Conservation (phyloP, 2,113 vertebrate species). For the Catagonus wagneri region DNA sequence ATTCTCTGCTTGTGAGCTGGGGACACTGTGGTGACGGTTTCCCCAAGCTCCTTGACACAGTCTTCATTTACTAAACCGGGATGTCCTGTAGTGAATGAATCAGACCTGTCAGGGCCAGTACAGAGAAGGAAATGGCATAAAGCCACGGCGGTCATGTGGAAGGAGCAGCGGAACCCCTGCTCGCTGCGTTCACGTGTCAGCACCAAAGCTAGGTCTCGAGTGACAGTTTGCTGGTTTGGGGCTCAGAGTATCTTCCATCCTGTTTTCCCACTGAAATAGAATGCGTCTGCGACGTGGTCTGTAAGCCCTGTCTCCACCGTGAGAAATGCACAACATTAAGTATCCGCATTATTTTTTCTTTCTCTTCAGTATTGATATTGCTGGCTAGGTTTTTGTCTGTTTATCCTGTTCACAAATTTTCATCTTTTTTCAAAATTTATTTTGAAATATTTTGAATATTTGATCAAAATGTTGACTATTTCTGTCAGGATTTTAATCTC, state of each 20-base stretch:
- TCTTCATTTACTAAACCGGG: not conserved
- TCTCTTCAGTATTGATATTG: not conserved
- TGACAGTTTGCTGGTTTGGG: not conserved
- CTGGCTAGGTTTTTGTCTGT: not conserved
- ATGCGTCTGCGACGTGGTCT: not conserved
- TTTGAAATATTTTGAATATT: conserved; percentile 23
- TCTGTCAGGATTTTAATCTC: conserved; percentile 21
- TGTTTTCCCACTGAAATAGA: not conserved
- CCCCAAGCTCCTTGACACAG: not conserved
- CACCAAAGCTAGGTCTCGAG: not conserved
- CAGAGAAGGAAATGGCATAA: not conserved
- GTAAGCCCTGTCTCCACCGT: not conserved
- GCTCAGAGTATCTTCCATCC: not conserved
- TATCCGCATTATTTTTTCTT: not conserved
- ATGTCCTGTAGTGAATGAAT: not conserved
- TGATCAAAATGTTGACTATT: not conserved
- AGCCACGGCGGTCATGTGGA: not conserved
- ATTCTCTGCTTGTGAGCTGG: not conserved
- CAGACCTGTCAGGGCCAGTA: not conserved
- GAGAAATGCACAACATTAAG: not conserved
- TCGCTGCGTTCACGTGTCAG: not conserved
- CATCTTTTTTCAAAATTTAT: not conserved
- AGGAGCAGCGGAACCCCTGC: not conserved
- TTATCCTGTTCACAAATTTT: not conserved
- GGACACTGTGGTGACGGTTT: fast-evolving